Percentiles rank a stretch among this genome's conserved stretches.
Conservation (phyloP, 2,888 invertebrate species). For the Pachycephus smyrnensis region DNA sequence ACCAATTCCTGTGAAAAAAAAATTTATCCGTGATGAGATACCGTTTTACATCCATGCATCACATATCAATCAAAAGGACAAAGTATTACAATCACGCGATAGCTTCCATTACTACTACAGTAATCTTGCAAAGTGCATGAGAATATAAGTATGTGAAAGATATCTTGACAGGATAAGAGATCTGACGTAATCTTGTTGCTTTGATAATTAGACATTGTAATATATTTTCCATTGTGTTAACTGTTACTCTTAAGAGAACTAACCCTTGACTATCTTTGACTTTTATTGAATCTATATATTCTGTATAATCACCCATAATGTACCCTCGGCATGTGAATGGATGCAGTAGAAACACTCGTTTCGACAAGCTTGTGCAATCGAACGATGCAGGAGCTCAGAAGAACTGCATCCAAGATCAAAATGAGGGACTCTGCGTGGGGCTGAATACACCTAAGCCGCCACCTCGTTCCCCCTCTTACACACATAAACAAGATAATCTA, state of each 20-base stretch:
- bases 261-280: background rate
- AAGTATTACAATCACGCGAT: background rate
- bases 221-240: background rate
- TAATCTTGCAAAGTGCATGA: background rate
- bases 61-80: background rate
- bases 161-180: background rate
- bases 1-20: background rate
- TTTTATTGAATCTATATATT: slow-evolving; percentile 3
- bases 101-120: background rate
- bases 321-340: slow-evolving; percentile 15
- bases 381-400: slow-evolving; percentile 34
- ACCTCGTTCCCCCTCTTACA: slow-evolving; percentile 65
- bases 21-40: background rate
- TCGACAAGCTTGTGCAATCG: slow-evolving; percentile 26
- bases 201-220: background rate
- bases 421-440: slow-evolving; percentile 61
- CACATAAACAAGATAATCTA: slow-evolving; percentile 5
- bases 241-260: background rate
- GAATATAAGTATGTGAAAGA: background rate
- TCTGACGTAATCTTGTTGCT: background rate
- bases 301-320: background rate
- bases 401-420: slow-evolving; percentile 55
- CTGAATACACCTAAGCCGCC: slow-evolving; percentile 39
- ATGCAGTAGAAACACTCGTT: slow-evolving; percentile 26
- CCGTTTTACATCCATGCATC: background rate